Base-by-base conservation (phyloP, 2,113 vertebrate species). In the Petromus typicus region DNA sequence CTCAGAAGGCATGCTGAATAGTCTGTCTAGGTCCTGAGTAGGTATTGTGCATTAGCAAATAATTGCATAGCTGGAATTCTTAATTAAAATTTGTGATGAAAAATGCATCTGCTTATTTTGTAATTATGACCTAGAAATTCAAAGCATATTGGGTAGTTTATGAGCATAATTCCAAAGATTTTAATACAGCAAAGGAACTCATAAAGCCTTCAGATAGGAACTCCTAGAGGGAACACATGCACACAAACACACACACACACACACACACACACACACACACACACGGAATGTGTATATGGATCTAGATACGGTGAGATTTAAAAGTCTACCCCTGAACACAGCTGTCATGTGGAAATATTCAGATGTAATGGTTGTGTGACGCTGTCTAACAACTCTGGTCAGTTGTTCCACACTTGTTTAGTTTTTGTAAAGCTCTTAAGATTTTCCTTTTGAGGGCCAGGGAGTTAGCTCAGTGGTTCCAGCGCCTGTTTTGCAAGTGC, bases 1-100 rank as follows among this genome's bases (percentile, higher is more conserved):
- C 95, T 89, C 91, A 94, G 89, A 96, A 95, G 96, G 93, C 37
- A 82, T 75, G 90, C 88, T 96, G 94, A 94, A 51, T 86, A 80
- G 48, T 54, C 78, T 82, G 59, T 51, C 80, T 95, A 81, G n/a
- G 80, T 91, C 73, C 80, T 67, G 43, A 85, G 69, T 64, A 94
- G 94, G 80, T 96, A 96, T 97, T 97, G 96, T 78, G 97, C 64
- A 97, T 97, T 96, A 95, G 83, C 93, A 96, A 97, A 91, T 97
- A 97, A 96, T 94, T 84, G 12, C 73, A 75, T 96, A 96, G 97
- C 94, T 96, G 40, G 95, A 97, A 96, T 96, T 95, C 95, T 96
- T 95, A 96, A 97, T 97, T 97, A 97, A 97, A 97, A 93, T 92
- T 93, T 93, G 90, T 96, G 91, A 84, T 93, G 93, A 97, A 87